Evolutionary conservation across 2,797 vertebrate genomes (phyloP), one percentile per base, ranked within the genome.

Genomic region (Florisuga fusca): DNA sequence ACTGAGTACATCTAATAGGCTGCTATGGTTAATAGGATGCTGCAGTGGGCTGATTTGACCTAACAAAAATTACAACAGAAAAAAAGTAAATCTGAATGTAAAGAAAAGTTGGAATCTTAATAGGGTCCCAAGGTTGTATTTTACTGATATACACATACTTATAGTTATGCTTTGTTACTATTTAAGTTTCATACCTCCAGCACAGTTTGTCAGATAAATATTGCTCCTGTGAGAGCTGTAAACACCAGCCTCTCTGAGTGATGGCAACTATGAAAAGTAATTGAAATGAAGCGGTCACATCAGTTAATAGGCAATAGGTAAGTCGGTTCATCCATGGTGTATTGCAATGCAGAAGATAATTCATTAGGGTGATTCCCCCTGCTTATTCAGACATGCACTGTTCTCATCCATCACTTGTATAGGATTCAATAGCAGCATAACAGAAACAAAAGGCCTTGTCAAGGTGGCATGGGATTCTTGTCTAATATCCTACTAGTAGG

Each of bases 321-420:
- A 75, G 38, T 21, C 1, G 1, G 89, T 96, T 94, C 48, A 76
- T 68, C 50, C 45, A 46, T 12, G 31, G 50, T 4, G 0, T 64
- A 21, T 53, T 41, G 78, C 15, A 68, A 6, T 68, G 75, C 61
- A 87, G 73, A 82, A 87, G 61, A 87, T 61, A 89, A 93, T 87
- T 96, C 87, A 69, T 96, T 95, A 96, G 67, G 33, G n/a, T 67
- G 71, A 97, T 95, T 95, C 87, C 59, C 61, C 71, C 36, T 95
- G 69, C 86, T 96, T 89, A 71, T 63, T 93, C 91, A 87, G 41
- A 95, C 54, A 53, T 82, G 46, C 20, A 53, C 8, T 0, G 0
- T 69, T 93, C 91, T 80, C 58, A 86, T 91, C 89, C 41, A 91
- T 90, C 84, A 90, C 50, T 87, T 7, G 3, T 25, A 66, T 16